Conservation (phyloP, 2,113 vertebrate species). For the Stictonetta naevosa region DNA sequence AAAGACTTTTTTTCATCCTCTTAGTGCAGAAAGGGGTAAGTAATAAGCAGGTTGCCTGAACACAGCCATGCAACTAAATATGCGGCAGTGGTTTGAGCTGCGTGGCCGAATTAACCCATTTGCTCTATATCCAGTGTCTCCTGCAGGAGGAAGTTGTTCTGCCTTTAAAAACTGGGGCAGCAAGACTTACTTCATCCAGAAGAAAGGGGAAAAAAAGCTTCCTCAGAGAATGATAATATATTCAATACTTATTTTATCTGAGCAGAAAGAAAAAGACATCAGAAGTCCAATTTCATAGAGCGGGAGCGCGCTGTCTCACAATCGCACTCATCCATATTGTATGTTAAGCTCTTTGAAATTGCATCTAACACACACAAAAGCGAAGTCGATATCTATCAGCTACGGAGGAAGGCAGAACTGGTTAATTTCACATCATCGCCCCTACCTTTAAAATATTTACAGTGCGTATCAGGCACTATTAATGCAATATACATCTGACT, state of each 20-base stretch:
- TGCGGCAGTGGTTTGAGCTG: neutral
- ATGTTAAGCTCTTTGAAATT: slow-evolving; percentile 12
- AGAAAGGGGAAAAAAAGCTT: neutral
- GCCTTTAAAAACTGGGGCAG: neutral
- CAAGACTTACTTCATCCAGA: neutral
- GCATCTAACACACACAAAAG: neutral
- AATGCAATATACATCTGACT: neutral
- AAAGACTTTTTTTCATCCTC: neutral
- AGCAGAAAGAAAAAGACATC: neutral
- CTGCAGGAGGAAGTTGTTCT: neutral
- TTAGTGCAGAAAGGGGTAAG: neutral
- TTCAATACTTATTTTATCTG: slow-evolving; percentile 25
- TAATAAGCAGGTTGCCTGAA: neutral
- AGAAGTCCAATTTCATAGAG: slow-evolving; percentile 20
- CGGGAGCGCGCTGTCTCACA: neutral
- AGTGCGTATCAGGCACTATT: neutral
- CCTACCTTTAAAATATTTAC: neutral
- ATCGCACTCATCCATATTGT: slow-evolving; percentile 29
- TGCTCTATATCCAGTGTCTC: neutral
- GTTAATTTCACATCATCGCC: neutral
- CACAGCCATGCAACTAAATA: neutral
- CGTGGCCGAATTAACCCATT: neutral
- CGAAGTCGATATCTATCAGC: neutral
- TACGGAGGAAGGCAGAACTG: neutral
- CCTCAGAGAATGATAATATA: neutral